These are phyloP conservation scores for Sebastes umbrosus DNA, from an alignment of 2,797 vertebrate species.

Conservation along the genomic window DNA sequence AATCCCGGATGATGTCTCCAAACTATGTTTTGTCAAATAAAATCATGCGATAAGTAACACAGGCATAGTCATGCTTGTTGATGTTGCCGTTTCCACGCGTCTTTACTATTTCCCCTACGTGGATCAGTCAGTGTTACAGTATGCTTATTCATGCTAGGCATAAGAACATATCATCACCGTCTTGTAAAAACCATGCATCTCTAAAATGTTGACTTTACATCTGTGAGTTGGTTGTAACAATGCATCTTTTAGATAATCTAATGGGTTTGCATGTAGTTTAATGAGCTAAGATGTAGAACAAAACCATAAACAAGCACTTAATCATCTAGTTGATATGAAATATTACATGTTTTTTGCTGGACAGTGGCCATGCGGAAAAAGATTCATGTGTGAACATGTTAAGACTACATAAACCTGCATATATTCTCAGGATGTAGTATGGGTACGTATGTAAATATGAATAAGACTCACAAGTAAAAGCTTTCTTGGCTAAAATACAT, in stretches of 20 bases:
- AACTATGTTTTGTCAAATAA: no score
- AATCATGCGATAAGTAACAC: no score
- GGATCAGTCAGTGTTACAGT: no score
- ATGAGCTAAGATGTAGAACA: neutral
- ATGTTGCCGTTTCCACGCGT: no score
- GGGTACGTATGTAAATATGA: neutral
- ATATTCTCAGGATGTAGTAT: neutral
- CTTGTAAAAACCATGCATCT: neutral
- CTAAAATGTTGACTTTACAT: neutral
- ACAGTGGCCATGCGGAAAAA: rapidly evolving
- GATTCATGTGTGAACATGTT: neutral
- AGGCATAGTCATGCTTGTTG: no score
- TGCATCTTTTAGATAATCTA: neutral
- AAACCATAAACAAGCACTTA: neutral
- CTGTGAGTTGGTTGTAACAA: neutral
- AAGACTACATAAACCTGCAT: neutral
- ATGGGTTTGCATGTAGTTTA: neutral
- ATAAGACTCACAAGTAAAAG: neutral
- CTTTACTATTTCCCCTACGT: no score
- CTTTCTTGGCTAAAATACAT: neutral
- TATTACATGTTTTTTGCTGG: rapidly evolving
- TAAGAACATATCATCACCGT: no score
- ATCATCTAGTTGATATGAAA: neutral
- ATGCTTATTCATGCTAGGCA: no score
- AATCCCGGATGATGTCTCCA: no score